A percentile compares a stretch with the other conserved stretches of the same genome.
Conservation (phyloP, 2,888 invertebrate genomes). For the Minunthozetes semirufus region DNA sequence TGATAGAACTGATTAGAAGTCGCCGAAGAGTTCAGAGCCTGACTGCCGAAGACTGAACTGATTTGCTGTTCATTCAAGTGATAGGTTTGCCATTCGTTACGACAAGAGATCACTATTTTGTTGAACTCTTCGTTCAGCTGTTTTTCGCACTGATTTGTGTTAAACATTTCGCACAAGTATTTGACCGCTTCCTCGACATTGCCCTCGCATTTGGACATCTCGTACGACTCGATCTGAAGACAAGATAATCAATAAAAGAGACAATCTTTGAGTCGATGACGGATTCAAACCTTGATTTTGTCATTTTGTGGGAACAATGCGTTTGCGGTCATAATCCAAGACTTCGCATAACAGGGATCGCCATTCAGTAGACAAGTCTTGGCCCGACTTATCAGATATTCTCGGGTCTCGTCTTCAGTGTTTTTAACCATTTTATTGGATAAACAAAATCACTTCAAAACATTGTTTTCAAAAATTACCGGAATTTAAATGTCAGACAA, state of each 20-base stretch:
- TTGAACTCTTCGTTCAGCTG: neutral
- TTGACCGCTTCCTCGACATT: slow-evolving; percentile 24
- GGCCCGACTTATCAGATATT: slow-evolving; percentile 31
- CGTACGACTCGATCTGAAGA: slow-evolving; percentile 34
- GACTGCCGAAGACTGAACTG: neutral
- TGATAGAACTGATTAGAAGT: slow-evolving; percentile 21
- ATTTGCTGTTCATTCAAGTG: slow-evolving; percentile 12
- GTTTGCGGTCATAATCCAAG: slow-evolving; percentile 33
- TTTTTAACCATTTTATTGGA: neutral
- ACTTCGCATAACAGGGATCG: slow-evolving; percentile 32
- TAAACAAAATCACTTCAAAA: no score
- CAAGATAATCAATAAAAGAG: neutral
- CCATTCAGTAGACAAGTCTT: slow-evolving; percentile 23
- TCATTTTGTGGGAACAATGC: slow-evolving; percentile 31
- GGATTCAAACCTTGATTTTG: slow-evolving; percentile 21
- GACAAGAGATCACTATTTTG: slow-evolving; percentile 16
- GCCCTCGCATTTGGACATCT: slow-evolving; percentile 30
- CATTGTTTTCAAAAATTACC: no score
- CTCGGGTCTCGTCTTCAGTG: neutral
- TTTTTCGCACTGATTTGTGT: neutral
- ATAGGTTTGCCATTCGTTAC: slow-evolving; percentile 27
- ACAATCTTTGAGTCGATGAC: neutral
- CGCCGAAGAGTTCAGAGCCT: neutral
- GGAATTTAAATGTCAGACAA: no score
- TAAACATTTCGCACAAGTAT: slow-evolving; percentile 26